phyloP scores from a whole-genome alignment of 2,888 invertebrate species.

The Oscheius myriophilus region DNA sequence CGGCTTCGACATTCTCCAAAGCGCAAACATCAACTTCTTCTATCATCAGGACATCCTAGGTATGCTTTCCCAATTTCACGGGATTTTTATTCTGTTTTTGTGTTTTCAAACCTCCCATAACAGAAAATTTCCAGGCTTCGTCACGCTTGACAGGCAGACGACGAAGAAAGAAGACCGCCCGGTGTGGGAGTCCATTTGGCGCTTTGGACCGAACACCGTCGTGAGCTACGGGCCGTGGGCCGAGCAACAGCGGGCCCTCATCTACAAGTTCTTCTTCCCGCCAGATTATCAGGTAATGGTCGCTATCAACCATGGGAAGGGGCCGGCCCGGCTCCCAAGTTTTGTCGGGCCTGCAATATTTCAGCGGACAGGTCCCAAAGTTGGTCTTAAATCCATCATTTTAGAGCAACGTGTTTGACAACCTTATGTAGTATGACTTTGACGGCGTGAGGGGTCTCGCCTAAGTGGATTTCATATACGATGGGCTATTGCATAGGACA shows the following conservation, averaged over 20 bases:
- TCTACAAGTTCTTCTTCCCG: slow-evolving; percentile 95
- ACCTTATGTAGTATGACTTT: too few relatives aligned
- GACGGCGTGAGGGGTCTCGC: too few relatives aligned
- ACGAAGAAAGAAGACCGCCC: slow-evolving; percentile 51
- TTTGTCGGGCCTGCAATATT: neutral
- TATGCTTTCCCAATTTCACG: too few relatives aligned
- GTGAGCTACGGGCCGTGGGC: slow-evolving; percentile 99
- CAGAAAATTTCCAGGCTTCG: slow-evolving; percentile 31
- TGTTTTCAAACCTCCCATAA: neutral
- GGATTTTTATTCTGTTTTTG: too few relatives aligned
- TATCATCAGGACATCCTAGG: slow-evolving; percentile 98
- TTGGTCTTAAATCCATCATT: too few relatives aligned
- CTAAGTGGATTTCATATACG: too few relatives aligned
- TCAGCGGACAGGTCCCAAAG: too few relatives aligned
- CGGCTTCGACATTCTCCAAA: slow-evolving; percentile 94
- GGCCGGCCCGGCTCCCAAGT: too few relatives aligned
- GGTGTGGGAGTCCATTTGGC: slow-evolving; percentile 64
- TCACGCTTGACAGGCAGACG: slow-evolving; percentile 44
- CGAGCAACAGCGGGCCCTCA: slow-evolving; percentile 91
- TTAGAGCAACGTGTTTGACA: too few relatives aligned
- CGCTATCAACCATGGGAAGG: too few relatives aligned
- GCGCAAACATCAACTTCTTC: slow-evolving; percentile 91
- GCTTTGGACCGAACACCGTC: slow-evolving; percentile 90
- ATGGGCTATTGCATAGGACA: too few relatives aligned
- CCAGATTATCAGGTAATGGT: slow-evolving; percentile 69